Conservation (phyloP, 1,140 invertebrate genomes). For the Dermatophagoides farinae region DNA sequence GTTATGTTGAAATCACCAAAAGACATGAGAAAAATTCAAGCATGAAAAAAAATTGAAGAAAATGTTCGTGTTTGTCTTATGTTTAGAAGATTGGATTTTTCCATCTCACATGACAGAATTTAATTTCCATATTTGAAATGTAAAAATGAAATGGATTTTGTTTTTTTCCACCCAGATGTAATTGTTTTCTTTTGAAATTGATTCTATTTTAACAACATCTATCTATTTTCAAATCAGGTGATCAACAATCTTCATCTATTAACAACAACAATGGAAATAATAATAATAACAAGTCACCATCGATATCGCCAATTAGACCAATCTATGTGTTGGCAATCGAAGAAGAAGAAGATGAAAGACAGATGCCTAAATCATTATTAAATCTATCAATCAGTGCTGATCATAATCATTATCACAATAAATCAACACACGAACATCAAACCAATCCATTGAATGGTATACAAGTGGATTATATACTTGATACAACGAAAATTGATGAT, state of each 20-base stretch:
- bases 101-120: no score
- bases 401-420: not conserved
- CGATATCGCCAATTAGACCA: not conserved
- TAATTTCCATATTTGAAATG: no score
- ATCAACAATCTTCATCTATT: not conserved
- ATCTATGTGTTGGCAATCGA: conserved; percentile 5
- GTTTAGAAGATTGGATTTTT: no score
- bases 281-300: no score
- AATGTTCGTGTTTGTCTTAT: no score
- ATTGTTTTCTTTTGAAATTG: not conserved
- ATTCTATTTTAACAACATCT: no score
- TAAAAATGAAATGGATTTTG: no score
- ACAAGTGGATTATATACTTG: not conserved
- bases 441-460: not conserved
- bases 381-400: not conserved
- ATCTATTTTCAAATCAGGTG: not conserved
- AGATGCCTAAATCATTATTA: not conserved
- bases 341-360: conserved; percentile 1
- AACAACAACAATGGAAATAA: not conserved
- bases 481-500: conserved; percentile 3
- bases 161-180: not conserved
- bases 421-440: not conserved
- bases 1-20: no score
- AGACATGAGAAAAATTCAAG: no score
- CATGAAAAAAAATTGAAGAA: no score